phyloP scores from a whole-genome alignment of 2,888 invertebrate species.

The Agrotis ipsilon region DNA sequence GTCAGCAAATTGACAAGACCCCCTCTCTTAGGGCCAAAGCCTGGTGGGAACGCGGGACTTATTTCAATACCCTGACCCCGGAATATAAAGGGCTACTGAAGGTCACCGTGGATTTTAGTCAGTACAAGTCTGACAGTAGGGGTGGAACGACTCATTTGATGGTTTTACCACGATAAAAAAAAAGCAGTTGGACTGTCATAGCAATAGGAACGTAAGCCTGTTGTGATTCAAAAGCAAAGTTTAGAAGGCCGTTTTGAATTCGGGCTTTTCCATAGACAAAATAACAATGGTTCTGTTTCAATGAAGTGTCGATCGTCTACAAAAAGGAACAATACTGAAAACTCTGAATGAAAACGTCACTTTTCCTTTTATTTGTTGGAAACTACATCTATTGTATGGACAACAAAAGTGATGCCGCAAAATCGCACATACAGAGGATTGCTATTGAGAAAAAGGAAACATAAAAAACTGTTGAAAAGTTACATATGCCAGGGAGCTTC shows the following conservation, averaged over 20 bases:
- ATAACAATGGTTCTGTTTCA: conserved; percentile 42
- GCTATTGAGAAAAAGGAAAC: conserved; percentile 9
- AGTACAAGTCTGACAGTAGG: no score
- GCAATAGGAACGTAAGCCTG: no score
- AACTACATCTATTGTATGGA: conserved; percentile 31
- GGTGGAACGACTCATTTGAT: no score
- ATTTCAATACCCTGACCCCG: no score
- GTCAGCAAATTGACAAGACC: no score
- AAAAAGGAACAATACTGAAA: conserved; percentile 22
- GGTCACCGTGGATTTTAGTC: no score
- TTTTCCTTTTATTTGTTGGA: conserved; percentile 29
- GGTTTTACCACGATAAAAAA: no score
- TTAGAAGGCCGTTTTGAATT: conserved; percentile 16
- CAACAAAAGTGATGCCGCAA: conserved; percentile 21
- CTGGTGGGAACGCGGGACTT: no score
- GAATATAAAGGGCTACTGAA: no score
- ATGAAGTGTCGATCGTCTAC: conserved; percentile 16
- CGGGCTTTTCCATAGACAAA: conserved; percentile 7
- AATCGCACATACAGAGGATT: conserved; percentile 4
- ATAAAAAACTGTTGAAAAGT: conserved; percentile 13
- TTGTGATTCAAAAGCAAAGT: conserved; percentile 16
- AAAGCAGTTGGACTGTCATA: no score
- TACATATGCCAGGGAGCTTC: background rate
- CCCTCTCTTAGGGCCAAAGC: no score
- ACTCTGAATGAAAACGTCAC: conserved; percentile 23